phyloP scores from a whole-genome alignment of 2,113 vertebrate genomes.

The Varanus komodoensis region DNA sequence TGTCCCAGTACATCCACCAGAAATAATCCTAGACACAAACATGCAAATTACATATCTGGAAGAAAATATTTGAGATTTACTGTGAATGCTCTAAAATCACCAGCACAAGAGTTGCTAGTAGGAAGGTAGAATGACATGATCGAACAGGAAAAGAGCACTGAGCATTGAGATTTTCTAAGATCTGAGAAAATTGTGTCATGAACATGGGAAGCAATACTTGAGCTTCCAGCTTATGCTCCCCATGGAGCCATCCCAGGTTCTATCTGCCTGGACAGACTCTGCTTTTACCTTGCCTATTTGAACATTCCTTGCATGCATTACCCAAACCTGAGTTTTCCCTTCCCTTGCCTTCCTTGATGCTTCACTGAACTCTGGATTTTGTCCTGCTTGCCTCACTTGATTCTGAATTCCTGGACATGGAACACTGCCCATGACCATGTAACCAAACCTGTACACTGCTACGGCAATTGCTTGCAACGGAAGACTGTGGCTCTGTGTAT shows the following conservation, averaged over 20 bases:
- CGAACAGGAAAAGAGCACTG: constrained; percentile 1
- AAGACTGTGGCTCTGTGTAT: background rate
- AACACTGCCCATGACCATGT: too few species aligned
- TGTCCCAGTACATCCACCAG: constrained; percentile 34
- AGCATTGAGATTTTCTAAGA: background rate
- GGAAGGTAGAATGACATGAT: constrained; percentile 21
- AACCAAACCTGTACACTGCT: too few species aligned
- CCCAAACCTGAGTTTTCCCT: too few species aligned
- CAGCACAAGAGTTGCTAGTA: constrained; percentile 11
- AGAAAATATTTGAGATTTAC: constrained; percentile 13
- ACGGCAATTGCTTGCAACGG: too few species aligned
- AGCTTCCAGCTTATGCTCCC: background rate
- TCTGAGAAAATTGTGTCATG: background rate
- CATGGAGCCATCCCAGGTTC: too few species aligned
- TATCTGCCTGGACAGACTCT: background rate
- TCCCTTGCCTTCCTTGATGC: too few species aligned
- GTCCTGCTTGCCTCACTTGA: too few species aligned
- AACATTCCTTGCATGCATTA: too few species aligned
- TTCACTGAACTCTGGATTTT: too few species aligned
- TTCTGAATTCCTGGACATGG: too few species aligned
- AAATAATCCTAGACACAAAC: constrained; percentile 33
- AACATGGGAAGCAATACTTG: background rate
- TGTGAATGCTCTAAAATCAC: constrained; percentile 11
- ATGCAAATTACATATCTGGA: constrained; percentile 34
- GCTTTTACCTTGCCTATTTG: background rate